These are phyloP conservation scores for Pao palembangensis DNA, from an alignment of 2,113 vertebrate species.

Conservation along the genomic window DNA sequence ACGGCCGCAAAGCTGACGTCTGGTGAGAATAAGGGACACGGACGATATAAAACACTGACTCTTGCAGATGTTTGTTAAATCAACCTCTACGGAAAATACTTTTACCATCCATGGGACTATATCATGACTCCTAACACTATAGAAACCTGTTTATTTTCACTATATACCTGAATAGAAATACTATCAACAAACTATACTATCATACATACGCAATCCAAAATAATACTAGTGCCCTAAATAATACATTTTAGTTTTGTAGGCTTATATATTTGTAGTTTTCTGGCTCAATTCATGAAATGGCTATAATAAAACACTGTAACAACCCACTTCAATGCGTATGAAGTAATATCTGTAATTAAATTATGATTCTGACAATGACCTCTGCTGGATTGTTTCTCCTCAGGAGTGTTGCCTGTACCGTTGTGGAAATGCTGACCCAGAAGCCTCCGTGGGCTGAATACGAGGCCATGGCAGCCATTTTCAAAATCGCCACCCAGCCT, in stretches of 20 bases:
- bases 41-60: background rate
- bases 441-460: conserved; percentile 90
- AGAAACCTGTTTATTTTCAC: no score
- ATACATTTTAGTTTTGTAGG: no score
- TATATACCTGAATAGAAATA: no score
- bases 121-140: no score
- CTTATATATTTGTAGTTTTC: no score
- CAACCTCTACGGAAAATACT: no score
- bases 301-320: no score
- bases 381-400: background rate
- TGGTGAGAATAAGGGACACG: conserved; percentile 76
- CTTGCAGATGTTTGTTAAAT: background rate
- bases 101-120: no score
- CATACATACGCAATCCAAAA: no score
- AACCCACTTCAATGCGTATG: background rate
- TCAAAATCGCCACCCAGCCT: conserved; percentile 90
- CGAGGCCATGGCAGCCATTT: conserved; percentile 91
- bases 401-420: conserved; percentile 90
- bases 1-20: conserved; percentile 89
- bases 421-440: conserved; percentile 91
- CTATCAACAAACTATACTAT: no score
- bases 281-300: no score
- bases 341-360: background rate
- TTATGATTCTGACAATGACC: background rate
- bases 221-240: no score